A percentile compares a stretch with the other conserved stretches of the same genome.
These are phyloP conservation scores for Crematogaster levior DNA, from an alignment of 2,888 invertebrate genomes.

Conservation along the genomic window DNA sequence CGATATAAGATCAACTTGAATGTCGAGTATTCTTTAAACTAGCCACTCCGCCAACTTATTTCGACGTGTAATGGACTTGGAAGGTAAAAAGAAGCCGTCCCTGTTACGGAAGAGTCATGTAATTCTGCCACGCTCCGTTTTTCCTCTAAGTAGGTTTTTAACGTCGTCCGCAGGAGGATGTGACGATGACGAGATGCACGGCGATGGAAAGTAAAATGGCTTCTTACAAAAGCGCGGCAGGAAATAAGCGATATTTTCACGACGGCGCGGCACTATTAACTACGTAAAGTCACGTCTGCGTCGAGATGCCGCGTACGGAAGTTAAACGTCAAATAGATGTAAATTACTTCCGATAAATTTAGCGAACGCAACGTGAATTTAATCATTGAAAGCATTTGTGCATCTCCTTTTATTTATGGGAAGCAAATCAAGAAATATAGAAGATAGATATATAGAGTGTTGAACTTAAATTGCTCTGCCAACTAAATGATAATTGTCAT, in stretches of 20 bases:
- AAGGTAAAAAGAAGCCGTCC: neutral
- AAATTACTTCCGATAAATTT: conserved; percentile 11
- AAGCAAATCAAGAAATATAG: neutral
- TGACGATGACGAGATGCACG: conserved; percentile 31
- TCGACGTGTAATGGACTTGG: conserved; percentile 8
- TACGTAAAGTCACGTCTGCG: conserved; percentile 8
- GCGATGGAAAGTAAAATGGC: conserved; percentile 16
- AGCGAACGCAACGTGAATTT: neutral
- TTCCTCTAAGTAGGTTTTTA: conserved; percentile 38
- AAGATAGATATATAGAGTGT: neutral
- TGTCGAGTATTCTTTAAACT: conserved; percentile 18
- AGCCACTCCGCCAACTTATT: conserved; percentile 12
- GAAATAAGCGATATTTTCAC: conserved; percentile 30
- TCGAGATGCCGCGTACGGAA: neutral
- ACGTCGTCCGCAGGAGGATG: conserved; percentile 31
- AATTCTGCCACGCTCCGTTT: conserved; percentile 14
- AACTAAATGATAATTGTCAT: neutral
- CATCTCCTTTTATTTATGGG: neutral
- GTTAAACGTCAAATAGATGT: conserved; percentile 21
- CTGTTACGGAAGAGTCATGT: neutral
- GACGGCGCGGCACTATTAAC: conserved; percentile 10
- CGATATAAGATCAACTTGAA: conserved; percentile 36
- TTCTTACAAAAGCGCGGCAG: conserved; percentile 27
- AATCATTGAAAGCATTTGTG: neutral
- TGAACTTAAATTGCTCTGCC: neutral